These are phyloP conservation scores for Fistularia commersonii DNA, from an alignment of 2,797 vertebrate species.

Conservation along the genomic window DNA sequence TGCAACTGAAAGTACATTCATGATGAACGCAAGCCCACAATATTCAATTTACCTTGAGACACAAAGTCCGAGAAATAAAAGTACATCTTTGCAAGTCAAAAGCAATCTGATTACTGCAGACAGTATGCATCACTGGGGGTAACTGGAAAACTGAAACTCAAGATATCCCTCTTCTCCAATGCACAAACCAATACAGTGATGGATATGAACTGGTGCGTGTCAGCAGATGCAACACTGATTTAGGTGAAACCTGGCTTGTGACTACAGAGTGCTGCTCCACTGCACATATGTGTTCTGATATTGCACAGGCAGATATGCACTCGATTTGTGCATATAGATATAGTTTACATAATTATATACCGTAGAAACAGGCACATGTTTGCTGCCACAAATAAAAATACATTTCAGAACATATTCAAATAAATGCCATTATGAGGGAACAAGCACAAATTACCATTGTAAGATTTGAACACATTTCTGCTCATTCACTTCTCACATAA, in stretches of 20 bases:
- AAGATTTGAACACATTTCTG: conserved; percentile 12
- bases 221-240: conserved; percentile 6
- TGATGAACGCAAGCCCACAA: conserved; percentile 29
- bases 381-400: conserved; percentile 54
- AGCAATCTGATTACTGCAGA: too few relatives aligned
- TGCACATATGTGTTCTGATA: conserved; percentile 40
- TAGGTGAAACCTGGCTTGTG: background rate
- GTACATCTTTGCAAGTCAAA: background rate
- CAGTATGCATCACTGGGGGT: too few relatives aligned
- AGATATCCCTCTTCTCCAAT: too few relatives aligned
- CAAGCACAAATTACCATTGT: conserved; percentile 23
- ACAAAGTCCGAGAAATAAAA: conserved; percentile 5
- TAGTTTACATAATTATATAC: conserved; percentile 39
- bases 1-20: conserved; percentile 66
- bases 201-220: conserved; percentile 13
- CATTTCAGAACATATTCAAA: conserved; percentile 50
- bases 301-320: conserved; percentile 59
- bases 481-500: conserved; percentile 27
- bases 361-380: conserved; percentile 54
- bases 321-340: conserved; percentile 43
- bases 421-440: conserved; percentile 34
- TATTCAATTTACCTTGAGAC: conserved; percentile 4
- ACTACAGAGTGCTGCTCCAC: conserved; percentile 4
- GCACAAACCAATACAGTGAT: conserved; percentile 16
- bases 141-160: too few relatives aligned